Evolutionary conservation across 2,797 vertebrate species (phyloP), one percentile per base, ranked within the genome.

Genomic region (Galago senegalensis): DNA sequence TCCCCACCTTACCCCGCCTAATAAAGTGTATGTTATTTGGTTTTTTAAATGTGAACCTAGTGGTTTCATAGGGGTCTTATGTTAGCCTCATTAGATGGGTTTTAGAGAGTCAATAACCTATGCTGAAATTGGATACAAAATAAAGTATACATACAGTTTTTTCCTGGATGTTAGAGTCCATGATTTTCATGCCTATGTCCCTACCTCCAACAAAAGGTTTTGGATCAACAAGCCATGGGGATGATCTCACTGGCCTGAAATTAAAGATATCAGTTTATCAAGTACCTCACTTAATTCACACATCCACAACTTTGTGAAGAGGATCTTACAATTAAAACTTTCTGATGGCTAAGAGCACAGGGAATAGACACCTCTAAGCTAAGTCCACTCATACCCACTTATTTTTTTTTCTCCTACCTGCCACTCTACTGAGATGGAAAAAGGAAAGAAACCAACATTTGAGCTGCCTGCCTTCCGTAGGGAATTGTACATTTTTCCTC

Each of bases 251-350:
- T 84, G 23, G 87, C 7, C 49, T 60, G 40, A 89, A 72, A 86
- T 12, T 27, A 27, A 90, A 87, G 18, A 80, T 25, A 72, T 9
- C 25, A 53, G n/a, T 73, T 56, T 69, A 81, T 60, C 46, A 89
- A 46, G 4, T 61, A 21, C 10, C 69, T 95, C 61, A 11, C 43
- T 84, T 20, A 85, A 69, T 3, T 83, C 69, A 43, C 56, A 83
- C 10, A 63, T 82, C 56, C 73, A 60, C 49, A 91, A 56, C 13
- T 27, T 81, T 53, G 18, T n/a, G 46, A 73, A 63, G 31, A 61
- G 84, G 69, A 77, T 46, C 80, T 93, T 76, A 61, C 61, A 72
- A 77, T 73, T 46, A 77, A 4, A 37, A 84, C 49, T 96, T 89
- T 85, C 75, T 93, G 80, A 37, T 27, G 63, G 53, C 34, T 56